Base-by-base conservation (phyloP, 2,113 vertebrate species). In the Amia ocellicauda region DNA sequence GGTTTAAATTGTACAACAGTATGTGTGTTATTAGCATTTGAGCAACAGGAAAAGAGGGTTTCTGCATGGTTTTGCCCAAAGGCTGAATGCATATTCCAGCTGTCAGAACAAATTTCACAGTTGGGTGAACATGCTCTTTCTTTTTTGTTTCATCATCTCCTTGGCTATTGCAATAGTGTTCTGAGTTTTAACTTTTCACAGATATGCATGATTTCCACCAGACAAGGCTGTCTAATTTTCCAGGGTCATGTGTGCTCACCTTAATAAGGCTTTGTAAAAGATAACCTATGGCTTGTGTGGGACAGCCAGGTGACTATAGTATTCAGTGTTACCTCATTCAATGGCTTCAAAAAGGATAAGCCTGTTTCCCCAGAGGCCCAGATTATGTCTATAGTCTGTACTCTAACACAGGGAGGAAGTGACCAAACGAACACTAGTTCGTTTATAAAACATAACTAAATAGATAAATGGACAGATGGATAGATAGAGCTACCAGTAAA, bases 91-190 rank as follows among this genome's bases (percentile, higher is more conserved):
- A 60, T 74, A 66, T 72, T 74, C 59, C 4, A 60, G 49, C 61
- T 79, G 75, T 80, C 80, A 78, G 45, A 76, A 78, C 22, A 49
- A 51, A 83, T 79, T 80, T 69, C 70, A 27, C 66, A 67, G 64
- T 57, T 80, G 67, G 58, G 59, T 82, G 71, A 75, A 60, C 72
- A 79, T 67, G 70, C 50, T 71, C 9, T 70, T 41, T 58, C 54
- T 62, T 67, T 49, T 64, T 41, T 8, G 0, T 52, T 60, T 51
- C 67, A 69, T 62, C 69, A 56, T 61, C 66, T 57, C 67, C 36
- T 73, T 72, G 67, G 56, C 45, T 68, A 66, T 61, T 9, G 9
- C 43, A 50, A 20, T 28, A 51, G n/a, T n/a, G 49, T 3, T n/a
- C 13, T 11, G 29, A 49, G 60, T 47, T 29, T 29, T 20, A 10